Evolutionary conservation across 2,797 vertebrate genomes (phyloP).

Genomic region (Spatula versicolor): DNA sequence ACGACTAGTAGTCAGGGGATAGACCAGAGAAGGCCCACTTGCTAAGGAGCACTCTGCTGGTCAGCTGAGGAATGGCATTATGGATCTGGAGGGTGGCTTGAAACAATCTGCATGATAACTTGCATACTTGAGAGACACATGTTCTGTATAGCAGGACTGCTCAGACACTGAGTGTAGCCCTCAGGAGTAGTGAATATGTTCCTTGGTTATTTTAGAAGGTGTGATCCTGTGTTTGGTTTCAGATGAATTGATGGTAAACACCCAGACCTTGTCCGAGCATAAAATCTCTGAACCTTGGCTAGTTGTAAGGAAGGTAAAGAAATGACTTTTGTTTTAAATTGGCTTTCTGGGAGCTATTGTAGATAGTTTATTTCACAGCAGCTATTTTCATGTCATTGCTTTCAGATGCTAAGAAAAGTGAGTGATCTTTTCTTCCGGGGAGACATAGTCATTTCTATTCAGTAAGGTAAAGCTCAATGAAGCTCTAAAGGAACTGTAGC

Average conservation of each 20-base stretch:
- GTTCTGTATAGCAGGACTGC: no score
- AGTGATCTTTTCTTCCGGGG: background rate
- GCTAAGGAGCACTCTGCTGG: background rate
- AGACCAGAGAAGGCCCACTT: background rate
- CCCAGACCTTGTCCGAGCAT: background rate
- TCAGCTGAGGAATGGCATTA: background rate
- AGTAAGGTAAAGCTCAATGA: background rate
- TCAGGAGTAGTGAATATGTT: fast-evolving
- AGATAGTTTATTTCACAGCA: background rate
- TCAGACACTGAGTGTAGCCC: background rate
- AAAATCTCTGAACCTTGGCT: background rate
- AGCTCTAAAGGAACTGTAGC: background rate
- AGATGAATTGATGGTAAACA: background rate
- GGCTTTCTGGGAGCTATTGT: background rate
- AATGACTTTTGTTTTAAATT: background rate
- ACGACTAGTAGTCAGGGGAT: background rate
- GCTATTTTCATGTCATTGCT: background rate
- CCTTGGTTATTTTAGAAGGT: background rate
- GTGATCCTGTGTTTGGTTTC: background rate
- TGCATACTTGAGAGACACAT: background rate
- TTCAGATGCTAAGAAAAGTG: background rate
- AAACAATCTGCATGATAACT: background rate
- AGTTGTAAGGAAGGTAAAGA: background rate
- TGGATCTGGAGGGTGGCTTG: background rate
- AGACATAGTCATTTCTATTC: background rate